Evolutionary conservation across 2,797 vertebrate genomes (phyloP), one percentile per base, ranked within the genome.

Genomic region (Chrosomus eos): DNA sequence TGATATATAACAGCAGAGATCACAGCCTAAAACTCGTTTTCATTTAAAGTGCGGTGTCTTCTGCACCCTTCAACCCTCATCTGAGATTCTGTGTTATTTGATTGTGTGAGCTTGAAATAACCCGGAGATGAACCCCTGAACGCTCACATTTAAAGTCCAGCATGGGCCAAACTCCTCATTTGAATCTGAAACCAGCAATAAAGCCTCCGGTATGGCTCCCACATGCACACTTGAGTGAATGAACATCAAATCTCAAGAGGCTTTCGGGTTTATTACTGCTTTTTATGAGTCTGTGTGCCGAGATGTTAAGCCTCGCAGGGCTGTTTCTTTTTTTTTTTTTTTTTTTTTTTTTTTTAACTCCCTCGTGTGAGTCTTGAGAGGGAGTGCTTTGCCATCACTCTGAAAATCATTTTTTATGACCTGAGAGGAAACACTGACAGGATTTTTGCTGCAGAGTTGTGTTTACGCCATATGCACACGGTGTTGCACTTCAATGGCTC

Each of bases 141-240:
- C 81, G 58, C 85, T 86, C 62, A 60, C 77, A 86, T 85, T 80
- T 68, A 74, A 80, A 40, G 74, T 81, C 82, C 62, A 80, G 76
- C 76, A n/a, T 78, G 58, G 58, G 58, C 67, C 82, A 82, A 87
- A 85, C 64, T 58, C 84, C 90, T 91, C 87, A 91, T 92, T 90
- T 90, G 89, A 92, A 91, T 91, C 89, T 89, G 87, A 92, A 90
- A 89, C 84, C 64, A 72, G 89, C 91, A 91, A 93, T 92, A 91
- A 93, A 92, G 90, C 84, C 89, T 90, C 90, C 90, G 91, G 91
- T 90, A 90, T 82, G 67, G 81, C 88, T 89, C 86, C 91, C 87
- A 81, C 89, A 84, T 89, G 86, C 86, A 80, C 87, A 87, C 84
- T 89, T 89, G 87, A 84, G 84, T 82, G 88, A 88, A 88, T 76